Base-by-base conservation (phyloP, 2,113 vertebrate genomes). In the Chamaetylas fuelleborni region DNA sequence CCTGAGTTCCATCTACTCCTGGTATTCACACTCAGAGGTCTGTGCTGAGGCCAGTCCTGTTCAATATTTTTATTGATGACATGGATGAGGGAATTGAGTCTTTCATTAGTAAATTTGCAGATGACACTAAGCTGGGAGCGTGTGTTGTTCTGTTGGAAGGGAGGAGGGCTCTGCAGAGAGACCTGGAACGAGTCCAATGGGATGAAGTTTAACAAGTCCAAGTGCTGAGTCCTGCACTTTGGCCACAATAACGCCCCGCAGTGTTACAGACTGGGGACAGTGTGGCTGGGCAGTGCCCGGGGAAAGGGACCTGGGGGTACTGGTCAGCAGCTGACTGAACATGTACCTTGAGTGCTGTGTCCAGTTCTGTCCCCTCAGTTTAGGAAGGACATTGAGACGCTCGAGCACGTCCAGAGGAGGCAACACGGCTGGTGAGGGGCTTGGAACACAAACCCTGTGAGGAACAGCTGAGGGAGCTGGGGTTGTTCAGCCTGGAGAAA, bases 231-330 rank as follows among this genome's bases (percentile, higher is more conserved):
- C 45, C 28, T 61, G 45, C 28, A 48, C 3, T 61, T 48, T 48
- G 20, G 28, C 28, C 28, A 50, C 28, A 61, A 24, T 4, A 33
- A 77, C 7, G 4, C 43, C 28, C 34, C 40, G 17, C 9, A 38
- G 0, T 0, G 1, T 0, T 19, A 9, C 0, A 61, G 28, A 4
- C 34, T 61, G 45, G 43, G 22, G 12, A 33, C 0, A 0, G 12
- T 11, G 57, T 19, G n/a, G 26, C 20, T 14, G 57, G 28, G 19
- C 43, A 48, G 28, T 33, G 20, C 9, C 43, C 56, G 73, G 56
- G 5, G 43, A 38, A 76, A 61, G 20, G 28, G 22, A 25, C 26
- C 20, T 60, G 56, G n/a, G 56, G n/a, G n/a, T 19, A 0, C n/a
- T 48, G 47, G 20, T 36, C 2, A 2, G 31, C 19, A 76, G 28